phyloP scores from a whole-genome alignment of 2,113 vertebrate genomes.

The Scolopax mira region DNA sequence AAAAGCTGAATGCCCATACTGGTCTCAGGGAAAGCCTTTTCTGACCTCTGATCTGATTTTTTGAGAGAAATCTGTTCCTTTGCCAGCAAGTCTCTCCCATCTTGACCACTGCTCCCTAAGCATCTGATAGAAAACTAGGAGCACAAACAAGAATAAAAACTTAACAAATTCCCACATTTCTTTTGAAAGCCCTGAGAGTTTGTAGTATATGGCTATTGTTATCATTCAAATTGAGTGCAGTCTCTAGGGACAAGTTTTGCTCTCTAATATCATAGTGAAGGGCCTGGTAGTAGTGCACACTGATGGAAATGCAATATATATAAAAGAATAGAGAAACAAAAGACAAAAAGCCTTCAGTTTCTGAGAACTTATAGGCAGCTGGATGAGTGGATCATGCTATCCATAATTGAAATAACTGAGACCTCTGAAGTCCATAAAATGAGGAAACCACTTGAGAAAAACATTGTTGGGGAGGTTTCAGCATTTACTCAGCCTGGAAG shows the following conservation, averaged over 20 bases:
- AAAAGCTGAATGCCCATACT: neutral
- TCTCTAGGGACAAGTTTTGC: neutral
- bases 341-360: neutral
- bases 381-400: conserved; percentile 3
- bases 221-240: neutral
- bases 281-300: neutral
- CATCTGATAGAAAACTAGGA: neutral
- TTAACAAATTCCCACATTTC: neutral
- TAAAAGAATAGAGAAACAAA: neutral
- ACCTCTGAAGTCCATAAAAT: conserved; percentile 14
- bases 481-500: neutral
- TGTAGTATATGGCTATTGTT: neutral
- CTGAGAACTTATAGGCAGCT: neutral
- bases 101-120: neutral
- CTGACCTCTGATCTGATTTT: neutral
- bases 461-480: neutral
- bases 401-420: neutral
- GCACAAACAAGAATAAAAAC: neutral
- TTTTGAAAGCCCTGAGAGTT: neutral
- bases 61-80: neutral
- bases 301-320: neutral
- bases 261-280: neutral
- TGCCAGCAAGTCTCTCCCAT: neutral
- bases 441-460: conserved; percentile 7
- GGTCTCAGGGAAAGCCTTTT: neutral